Percentiles rank a stretch among this genome's conserved stretches.
These are phyloP conservation scores for Oikopleura dioica DNA, from an alignment of 23 tunicate species.

Conservation along the genomic window DNA sequence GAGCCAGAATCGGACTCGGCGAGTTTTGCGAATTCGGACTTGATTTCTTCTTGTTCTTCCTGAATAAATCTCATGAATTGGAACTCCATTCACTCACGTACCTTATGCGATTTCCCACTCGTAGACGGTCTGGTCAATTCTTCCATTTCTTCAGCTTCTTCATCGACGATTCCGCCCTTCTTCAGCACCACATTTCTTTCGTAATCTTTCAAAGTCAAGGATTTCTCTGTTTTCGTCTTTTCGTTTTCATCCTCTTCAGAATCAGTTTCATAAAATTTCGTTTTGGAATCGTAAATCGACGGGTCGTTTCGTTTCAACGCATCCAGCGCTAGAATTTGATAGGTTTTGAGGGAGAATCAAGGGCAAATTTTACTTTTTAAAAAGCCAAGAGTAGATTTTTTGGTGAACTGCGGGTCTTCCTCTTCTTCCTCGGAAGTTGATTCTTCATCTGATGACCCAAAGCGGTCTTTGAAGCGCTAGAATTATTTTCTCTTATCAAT, in stretches of 20 bases:
- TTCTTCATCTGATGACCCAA: not conserved
- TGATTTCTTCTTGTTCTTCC: not conserved
- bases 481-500: too few species aligned
- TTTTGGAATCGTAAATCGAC: not conserved
- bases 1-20: not conserved
- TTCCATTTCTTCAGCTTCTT: not conserved
- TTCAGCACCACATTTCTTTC: not conserved
- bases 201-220: constrained; percentile 5
- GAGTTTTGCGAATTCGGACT: not conserved
- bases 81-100: too few species aligned
- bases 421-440: constrained; percentile 7
- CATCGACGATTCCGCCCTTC: not conserved
- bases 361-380: too few species aligned
- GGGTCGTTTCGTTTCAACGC: not conserved
- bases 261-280: not conserved
- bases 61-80: not conserved
- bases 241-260: not conserved
- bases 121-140: too few species aligned
- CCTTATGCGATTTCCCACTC: too few species aligned
- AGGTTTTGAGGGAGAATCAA: too few species aligned
- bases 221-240: not conserved
- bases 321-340: not conserved
- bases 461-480: not conserved
- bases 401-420: not conserved
- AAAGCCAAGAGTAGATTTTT: not conserved